Conservation (phyloP, 2,888 invertebrate genomes). For the Polydrusus tereticollis region DNA sequence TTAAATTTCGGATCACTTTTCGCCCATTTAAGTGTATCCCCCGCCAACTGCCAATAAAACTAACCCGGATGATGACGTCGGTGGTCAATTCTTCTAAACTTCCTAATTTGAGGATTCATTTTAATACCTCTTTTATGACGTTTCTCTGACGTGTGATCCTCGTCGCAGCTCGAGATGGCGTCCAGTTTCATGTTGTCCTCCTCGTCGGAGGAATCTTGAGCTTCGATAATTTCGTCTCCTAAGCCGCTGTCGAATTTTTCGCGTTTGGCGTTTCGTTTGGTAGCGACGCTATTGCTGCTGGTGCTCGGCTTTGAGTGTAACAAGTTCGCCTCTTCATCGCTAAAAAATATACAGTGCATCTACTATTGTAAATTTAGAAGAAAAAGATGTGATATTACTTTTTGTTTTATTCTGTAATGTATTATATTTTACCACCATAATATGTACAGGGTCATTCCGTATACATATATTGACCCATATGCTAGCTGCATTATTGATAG, state of each 20-base stretch:
- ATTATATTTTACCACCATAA: too few relatives aligned
- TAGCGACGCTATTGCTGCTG: slow-evolving; percentile 17
- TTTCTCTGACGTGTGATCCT: slow-evolving; percentile 45
- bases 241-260: slow-evolving; percentile 76
- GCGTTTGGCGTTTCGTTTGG: slow-evolving; percentile 59
- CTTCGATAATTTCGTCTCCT: slow-evolving; percentile 67
- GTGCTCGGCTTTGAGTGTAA: slow-evolving; percentile 21
- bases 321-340: not conserved
- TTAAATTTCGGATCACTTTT: not conserved
- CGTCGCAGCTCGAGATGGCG: slow-evolving; percentile 44
- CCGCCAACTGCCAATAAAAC: slow-evolving; percentile 25
- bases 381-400: too few relatives aligned
- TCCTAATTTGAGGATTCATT: slow-evolving; percentile 35
- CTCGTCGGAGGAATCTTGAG: slow-evolving; percentile 53
- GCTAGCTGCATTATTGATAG: too few relatives aligned
- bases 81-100: slow-evolving; percentile 48
- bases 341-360: too few relatives aligned
- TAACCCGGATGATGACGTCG: slow-evolving; percentile 25
- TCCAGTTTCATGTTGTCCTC: slow-evolving; percentile 49
- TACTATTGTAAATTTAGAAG: too few relatives aligned
- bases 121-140: slow-evolving; percentile 50
- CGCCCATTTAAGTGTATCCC: not conserved
- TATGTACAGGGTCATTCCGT: too few relatives aligned
- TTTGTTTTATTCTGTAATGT: too few relatives aligned
- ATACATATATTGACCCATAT: too few relatives aligned